Percentiles rank a stretch among this genome's conserved stretches.
phyloP scores from a whole-genome alignment of 2,797 vertebrate species.

The Phrynocephalus forsythii region DNA sequence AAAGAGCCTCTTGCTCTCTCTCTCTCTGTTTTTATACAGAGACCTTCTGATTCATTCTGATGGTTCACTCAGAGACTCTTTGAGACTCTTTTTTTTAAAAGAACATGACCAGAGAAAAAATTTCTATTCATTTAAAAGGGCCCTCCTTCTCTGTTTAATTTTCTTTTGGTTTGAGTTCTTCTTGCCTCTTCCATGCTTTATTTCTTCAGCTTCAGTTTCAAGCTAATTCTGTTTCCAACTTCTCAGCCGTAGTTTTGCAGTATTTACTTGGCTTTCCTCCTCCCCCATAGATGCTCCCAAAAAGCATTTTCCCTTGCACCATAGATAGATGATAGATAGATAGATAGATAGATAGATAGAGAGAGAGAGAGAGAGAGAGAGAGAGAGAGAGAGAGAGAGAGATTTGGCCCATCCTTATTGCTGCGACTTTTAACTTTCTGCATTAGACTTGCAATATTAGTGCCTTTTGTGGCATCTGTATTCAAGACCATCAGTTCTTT shows the following conservation, averaged over 20 bases:
- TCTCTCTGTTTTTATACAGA: background rate
- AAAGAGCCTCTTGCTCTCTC: background rate
- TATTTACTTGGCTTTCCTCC: no score
- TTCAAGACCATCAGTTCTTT: constrained; percentile 52
- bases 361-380: no score
- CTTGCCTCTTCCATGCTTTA: no score
- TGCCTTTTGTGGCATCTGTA: constrained; percentile 47
- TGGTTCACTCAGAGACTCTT: background rate
- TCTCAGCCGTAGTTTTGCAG: no score
- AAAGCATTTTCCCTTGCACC: no score
- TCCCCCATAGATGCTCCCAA: no score
- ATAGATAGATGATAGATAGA: no score
- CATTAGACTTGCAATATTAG: constrained; percentile 43
- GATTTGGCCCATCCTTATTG: no score
- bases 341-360: no score
- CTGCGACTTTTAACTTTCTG: background rate
- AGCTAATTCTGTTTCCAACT: no score
- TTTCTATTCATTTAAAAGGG: background rate
- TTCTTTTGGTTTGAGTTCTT: background rate
- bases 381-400: no score
- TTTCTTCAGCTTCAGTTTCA: no score
- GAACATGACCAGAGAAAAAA: background rate
- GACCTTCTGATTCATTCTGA: background rate
- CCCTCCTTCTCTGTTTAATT: background rate
- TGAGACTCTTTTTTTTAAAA: background rate